A percentile compares a stretch with the other conserved stretches of the same genome.
These are phyloP conservation scores for Xiphias gladius DNA, from an alignment of 2,113 vertebrate species.

Conservation along the genomic window DNA sequence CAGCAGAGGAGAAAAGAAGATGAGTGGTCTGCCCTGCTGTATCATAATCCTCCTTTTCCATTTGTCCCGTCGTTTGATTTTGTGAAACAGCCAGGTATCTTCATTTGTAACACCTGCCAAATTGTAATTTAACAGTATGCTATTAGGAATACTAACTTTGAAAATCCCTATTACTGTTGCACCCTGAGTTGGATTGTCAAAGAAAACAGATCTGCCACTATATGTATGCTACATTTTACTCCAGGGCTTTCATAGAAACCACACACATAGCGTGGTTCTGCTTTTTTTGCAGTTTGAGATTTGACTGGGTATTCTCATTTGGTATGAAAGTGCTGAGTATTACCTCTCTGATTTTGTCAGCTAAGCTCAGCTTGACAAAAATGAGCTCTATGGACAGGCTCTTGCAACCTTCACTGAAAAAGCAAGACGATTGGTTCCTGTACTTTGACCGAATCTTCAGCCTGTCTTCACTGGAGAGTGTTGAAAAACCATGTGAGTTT, in stretches of 20 bases:
- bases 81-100: slow-evolving; percentile 70
- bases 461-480: neutral
- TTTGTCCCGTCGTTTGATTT: slow-evolving; percentile 51
- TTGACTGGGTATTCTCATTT: slow-evolving; percentile 17
- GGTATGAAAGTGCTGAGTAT: slow-evolving; percentile 6
- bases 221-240: neutral
- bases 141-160: neutral
- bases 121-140: neutral
- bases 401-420: slow-evolving; percentile 32
- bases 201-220: neutral
- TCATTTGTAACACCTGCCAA: neutral
- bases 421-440: slow-evolving; percentile 76
- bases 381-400: slow-evolving; percentile 55
- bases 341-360: slow-evolving; percentile 63
- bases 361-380: slow-evolving; percentile 47
- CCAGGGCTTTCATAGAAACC: neutral
- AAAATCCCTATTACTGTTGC: no score
- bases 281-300: slow-evolving; percentile 3
- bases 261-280: neutral
- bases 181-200: neutral
- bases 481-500: slow-evolving; percentile 71
- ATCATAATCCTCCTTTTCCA: slow-evolving; percentile 56
- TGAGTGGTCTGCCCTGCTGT: slow-evolving; percentile 62
- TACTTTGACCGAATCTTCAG: slow-evolving; percentile 60
- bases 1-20: slow-evolving; percentile 46